Evolutionary conservation across 2,888 invertebrate species (phyloP), one percentile per base, ranked within the genome.

Genomic region (Aphodius granarius): DNA sequence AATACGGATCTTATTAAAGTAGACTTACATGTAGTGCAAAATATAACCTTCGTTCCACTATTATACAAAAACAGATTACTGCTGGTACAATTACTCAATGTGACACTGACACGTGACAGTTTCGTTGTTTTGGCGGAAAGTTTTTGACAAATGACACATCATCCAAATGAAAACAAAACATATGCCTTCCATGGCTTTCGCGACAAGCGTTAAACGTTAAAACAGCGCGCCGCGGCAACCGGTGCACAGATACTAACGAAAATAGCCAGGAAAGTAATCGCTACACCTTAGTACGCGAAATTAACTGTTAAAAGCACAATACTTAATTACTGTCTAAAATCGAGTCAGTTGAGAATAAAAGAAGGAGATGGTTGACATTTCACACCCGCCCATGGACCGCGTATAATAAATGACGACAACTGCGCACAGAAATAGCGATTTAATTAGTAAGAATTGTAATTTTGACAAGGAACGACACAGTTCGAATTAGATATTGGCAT

Each of bases 331-430:
- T 43, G 43, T 43, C 43, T 43, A 43, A 43, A 43, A 43, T 43
- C 43, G 43, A 43, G 43, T 43, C 9, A 43, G 43, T 43, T 43
- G 43, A 43, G 43, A 43, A 43, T 43, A 43, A 43, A 43, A 43
- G 43, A 43, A 43, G 43, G 43, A 43, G 43, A 43, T 43, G 43
- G 43, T 43, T 43, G 43, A 43, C 43, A 43, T 43, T 43, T 43
- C 43, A 68, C 68, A 68, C 20, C 20, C 68, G 73, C 71, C 72
- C 68, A 72, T 73, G 75, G 73, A 72, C 72, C 73, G 71, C 70
- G 75, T 74, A 72, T 75, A 71, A 73, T 75, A 77, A 77, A 77
- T 76, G 72, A 75, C 75, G 66, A 73, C 71, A 22, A 63, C 64
- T 16, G 20, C 66, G 21, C 22, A 19, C 72, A 15, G 63, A 72